A percentile compares a stretch with the other conserved stretches of the same genome.
These are phyloP conservation scores for Esox masquinongy DNA, from an alignment of 2,797 vertebrate genomes.

Conservation along the genomic window DNA sequence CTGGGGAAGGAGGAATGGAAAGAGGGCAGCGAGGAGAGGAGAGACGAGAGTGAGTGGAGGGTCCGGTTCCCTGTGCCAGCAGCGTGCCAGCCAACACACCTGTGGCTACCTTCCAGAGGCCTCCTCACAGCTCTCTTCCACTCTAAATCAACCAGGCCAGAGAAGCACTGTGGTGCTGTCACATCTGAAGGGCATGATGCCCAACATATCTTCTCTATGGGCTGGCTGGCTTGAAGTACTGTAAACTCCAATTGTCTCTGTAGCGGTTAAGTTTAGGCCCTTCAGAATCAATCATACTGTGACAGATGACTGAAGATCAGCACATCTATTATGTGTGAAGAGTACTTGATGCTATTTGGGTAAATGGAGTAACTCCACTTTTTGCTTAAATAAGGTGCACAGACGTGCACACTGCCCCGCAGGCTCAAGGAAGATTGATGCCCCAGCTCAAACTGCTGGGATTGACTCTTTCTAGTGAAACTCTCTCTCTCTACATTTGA, in stretches of 20 bases:
- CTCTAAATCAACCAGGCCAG: not conserved
- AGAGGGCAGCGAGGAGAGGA: not conserved
- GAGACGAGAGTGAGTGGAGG: too few species aligned
- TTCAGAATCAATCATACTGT: conserved; percentile 46
- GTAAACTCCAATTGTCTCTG: conserved; percentile 12
- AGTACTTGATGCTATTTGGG: not conserved
- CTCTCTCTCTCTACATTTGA: not conserved
- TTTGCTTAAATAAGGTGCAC: not conserved
- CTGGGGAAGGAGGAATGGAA: not conserved
- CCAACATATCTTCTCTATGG: conserved; percentile 37
- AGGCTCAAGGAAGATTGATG: conserved; percentile 42
- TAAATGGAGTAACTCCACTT: not conserved
- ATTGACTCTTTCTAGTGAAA: not conserved
- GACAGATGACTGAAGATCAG: conserved; percentile 19
- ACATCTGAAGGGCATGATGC: conserved; percentile 54
- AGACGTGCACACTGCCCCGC: not conserved
- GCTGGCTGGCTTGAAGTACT: conserved; percentile 43
- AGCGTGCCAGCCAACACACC: not conserved
- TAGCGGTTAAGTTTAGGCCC: conserved; percentile 29
- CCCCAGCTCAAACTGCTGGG: conserved; percentile 23
- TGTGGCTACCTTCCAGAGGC: not conserved
- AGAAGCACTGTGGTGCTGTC: conserved; percentile 19
- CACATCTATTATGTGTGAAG: not conserved
- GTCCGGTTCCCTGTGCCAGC: not conserved
- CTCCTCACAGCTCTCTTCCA: not conserved